These are phyloP conservation scores for Drosophila triauraria DNA, from an alignment of 1,140 invertebrate genomes.

Conservation along the genomic window DNA sequence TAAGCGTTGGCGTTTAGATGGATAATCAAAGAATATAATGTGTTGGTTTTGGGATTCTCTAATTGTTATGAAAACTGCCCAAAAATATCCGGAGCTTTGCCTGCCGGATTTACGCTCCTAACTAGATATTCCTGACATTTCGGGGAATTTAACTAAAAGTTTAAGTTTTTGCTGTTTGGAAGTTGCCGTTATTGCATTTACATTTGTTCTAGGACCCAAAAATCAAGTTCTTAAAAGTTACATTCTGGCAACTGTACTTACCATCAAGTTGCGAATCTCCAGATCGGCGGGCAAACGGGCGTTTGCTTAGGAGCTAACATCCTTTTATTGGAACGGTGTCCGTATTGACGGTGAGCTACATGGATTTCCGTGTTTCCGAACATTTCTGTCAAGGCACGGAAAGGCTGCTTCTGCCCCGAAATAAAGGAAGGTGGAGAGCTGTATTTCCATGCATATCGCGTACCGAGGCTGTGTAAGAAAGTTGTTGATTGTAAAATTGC, in stretches of 20 bases:
- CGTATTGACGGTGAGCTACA: constrained; percentile 81
- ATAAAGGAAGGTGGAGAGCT: constrained; percentile 89
- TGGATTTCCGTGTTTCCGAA: constrained; percentile 86
- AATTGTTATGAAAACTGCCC: constrained; percentile 35
- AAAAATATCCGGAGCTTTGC: constrained; percentile 29
- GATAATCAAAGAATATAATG: constrained; percentile 42
- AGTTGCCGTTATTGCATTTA: too few relatives aligned
- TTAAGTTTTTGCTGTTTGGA: too few relatives aligned
- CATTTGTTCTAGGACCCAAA: too few relatives aligned
- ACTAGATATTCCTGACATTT: constrained; percentile 5
- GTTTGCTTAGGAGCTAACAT: constrained; percentile 77
- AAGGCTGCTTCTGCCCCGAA: constrained; percentile 88
- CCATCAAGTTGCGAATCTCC: constrained; percentile 92
- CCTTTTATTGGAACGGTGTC: constrained; percentile 79
- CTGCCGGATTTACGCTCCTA: not conserved
- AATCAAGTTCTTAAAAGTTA: too few relatives aligned
- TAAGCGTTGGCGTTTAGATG: constrained; percentile 74
- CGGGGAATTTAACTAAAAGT: not conserved
- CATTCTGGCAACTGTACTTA: constrained; percentile 86
- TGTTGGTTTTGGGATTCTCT: constrained; percentile 33
- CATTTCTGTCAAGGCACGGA: constrained; percentile 88
- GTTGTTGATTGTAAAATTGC: not conserved
- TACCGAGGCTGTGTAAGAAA: constrained; percentile 83
- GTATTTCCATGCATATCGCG: constrained; percentile 90
- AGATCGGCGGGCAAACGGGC: constrained; percentile 87